Conservation (phyloP, 1,140 invertebrate genomes). For the Zaprionus lachaisei region DNA sequence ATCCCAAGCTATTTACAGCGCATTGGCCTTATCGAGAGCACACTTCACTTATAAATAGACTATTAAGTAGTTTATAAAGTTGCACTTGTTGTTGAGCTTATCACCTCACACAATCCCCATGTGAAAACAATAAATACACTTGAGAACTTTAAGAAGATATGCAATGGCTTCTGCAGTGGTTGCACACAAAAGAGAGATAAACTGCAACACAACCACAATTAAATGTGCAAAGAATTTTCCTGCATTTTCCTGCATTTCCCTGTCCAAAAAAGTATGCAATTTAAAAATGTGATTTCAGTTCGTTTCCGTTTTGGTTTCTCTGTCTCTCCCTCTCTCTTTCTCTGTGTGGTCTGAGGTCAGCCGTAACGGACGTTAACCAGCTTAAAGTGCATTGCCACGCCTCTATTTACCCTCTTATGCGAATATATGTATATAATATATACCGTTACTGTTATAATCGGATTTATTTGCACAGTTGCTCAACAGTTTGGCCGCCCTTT, state of each 20-base stretch:
- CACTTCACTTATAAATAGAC: conserved; percentile 4
- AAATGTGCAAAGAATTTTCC: not conserved
- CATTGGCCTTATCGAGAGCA: not conserved
- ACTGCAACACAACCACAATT: not conserved
- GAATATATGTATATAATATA: not conserved
- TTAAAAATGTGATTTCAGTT: conserved; percentile 14
- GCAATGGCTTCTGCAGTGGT: not conserved
- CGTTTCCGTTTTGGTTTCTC: not conserved
- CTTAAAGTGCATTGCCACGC: conserved; percentile 11
- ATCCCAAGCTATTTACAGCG: not conserved
- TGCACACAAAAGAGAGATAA: not conserved
- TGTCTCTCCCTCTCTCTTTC: not conserved
- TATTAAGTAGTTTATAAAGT: conserved; percentile 26
- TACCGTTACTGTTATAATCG: conserved; percentile 32
- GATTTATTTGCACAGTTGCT: conserved; percentile 23
- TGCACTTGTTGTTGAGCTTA: not conserved
- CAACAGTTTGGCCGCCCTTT: conserved; percentile 22
- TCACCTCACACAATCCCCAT: not conserved
- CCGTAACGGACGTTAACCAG: not conserved
- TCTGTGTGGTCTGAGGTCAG: conserved; percentile 25
- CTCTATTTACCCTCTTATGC: not conserved
- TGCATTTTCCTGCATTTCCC: not conserved
- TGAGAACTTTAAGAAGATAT: conserved; percentile 8
- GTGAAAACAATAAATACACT: conserved; percentile 12
- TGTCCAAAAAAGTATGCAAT: conserved; percentile 4